phyloP scores from a whole-genome alignment of 2,113 vertebrate genomes.

The Poeciliopsis prolifica region DNA sequence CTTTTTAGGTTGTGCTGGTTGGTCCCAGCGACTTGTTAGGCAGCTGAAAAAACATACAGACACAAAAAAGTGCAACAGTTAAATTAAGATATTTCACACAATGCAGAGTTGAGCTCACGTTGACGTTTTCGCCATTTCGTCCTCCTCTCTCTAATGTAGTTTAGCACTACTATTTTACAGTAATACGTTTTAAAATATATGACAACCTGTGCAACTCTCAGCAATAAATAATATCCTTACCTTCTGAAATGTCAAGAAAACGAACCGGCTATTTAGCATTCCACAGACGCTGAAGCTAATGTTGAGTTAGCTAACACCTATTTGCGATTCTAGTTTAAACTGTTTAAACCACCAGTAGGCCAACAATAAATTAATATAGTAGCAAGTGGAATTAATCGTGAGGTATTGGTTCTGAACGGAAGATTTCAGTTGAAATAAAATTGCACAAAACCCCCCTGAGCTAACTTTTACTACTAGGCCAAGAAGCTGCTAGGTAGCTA shows the following conservation, averaged over 20 bases:
- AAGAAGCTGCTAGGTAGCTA: background rate
- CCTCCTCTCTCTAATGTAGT: background rate
- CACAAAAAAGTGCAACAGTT: background rate
- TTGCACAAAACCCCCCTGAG: accelerated
- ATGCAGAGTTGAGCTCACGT: background rate
- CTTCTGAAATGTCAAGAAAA: background rate
- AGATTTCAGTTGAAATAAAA: background rate
- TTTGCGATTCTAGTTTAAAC: background rate
- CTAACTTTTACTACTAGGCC: conserved; percentile 35
- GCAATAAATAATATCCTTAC: background rate
- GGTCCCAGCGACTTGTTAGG: conserved; percentile 80
- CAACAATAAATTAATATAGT: accelerated
- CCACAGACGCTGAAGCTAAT: background rate
- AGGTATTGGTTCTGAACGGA: accelerated
- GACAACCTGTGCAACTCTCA: background rate
- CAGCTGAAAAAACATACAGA: conserved; percentile 58
- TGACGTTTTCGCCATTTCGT: background rate
- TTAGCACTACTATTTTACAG: background rate
- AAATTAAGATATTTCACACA: background rate
- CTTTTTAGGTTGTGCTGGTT: conserved; percentile 71
- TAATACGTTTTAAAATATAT: background rate
- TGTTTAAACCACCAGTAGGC: background rate
- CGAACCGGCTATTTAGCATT: background rate
- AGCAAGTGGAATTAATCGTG: accelerated
- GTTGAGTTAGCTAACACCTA: background rate